These are phyloP conservation scores for Chironomus riparius DNA, from an alignment of 2,888 invertebrate genomes.

Conservation along the genomic window DNA sequence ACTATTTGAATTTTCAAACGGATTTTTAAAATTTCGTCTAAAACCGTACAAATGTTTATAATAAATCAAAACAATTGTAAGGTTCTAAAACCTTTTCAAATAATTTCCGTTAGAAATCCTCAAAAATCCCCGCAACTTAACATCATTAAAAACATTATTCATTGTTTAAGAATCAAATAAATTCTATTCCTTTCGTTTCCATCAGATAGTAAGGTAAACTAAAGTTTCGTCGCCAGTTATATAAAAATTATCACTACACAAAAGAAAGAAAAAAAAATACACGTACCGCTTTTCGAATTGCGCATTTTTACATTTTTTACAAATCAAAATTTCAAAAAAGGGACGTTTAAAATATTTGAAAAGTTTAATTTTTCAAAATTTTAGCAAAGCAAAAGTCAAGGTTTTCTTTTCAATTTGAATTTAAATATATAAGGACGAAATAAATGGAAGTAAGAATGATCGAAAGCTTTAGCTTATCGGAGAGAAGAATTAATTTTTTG, in stretches of 20 bases:
- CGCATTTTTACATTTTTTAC: constrained; percentile 13
- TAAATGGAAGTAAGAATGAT: neutral
- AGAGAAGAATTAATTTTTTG: neutral
- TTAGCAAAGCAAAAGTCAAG: neutral
- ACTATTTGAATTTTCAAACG: no score
- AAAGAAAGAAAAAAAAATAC: constrained; percentile 3
- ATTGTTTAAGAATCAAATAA: neutral
- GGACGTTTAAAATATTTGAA: neutral
- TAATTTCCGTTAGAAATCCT: neutral
- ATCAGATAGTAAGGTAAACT: neutral
- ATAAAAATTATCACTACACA: neutral
- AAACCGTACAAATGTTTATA: no score
- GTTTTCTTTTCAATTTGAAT: constrained; percentile 8
- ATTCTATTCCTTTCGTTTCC: no score
- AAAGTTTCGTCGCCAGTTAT: neutral
- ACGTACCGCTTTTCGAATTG: constrained; percentile 27
- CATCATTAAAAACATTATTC: neutral
- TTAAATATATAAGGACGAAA: neutral
- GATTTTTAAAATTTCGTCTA: no score
- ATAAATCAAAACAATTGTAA: no score
- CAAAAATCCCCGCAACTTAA: neutral
- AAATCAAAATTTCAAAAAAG: neutral
- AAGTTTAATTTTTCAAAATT: neutral
- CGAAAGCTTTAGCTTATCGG: neutral
- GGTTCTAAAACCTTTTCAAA: no score